These are phyloP conservation scores for Andrena dorsata DNA, from an alignment of 2,888 invertebrate species.

Conservation along the genomic window DNA sequence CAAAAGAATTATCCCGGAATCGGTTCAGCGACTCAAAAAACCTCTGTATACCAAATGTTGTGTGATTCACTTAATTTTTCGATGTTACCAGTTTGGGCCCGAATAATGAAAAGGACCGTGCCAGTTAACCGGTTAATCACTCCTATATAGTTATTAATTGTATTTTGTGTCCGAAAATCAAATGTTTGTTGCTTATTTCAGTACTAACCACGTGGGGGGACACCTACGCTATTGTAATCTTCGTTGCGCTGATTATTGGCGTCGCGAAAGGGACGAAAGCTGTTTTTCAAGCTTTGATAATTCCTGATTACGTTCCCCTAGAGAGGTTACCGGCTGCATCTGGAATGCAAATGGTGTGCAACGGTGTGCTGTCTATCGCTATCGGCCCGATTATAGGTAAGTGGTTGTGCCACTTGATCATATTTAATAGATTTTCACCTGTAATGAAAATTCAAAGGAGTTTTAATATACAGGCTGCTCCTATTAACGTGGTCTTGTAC, in stretches of 20 bases:
- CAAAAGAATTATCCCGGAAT: no score
- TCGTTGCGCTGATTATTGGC: slow-evolving; percentile 91
- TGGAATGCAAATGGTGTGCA: slow-evolving; percentile 92
- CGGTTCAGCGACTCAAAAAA: no score
- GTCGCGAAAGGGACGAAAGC: slow-evolving; percentile 92
- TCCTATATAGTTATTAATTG: background rate
- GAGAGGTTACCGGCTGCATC: slow-evolving; percentile 92
- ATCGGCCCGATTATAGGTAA: slow-evolving; percentile 88
- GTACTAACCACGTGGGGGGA: slow-evolving; percentile 89
- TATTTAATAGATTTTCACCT: background rate
- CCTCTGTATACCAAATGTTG: no score
- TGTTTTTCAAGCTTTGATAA: slow-evolving; percentile 91
- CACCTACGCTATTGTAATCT: slow-evolving; percentile 89
- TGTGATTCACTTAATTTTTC: no score
- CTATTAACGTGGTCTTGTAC: no score
- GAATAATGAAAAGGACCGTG: no score
- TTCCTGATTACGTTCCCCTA: slow-evolving; percentile 90
- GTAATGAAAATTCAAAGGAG: no score
- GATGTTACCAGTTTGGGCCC: no score
- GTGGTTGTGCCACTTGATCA: background rate
- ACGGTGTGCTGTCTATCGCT: slow-evolving; percentile 90
- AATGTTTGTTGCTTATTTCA: slow-evolving; percentile 85
- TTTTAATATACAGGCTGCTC: no score
- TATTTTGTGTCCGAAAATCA: no score
- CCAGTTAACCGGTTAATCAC: no score